Percentiles rank a stretch among this genome's conserved stretches.
Conservation (phyloP, 2,888 invertebrate genomes). For the Caenorhabditis sp. region DNA sequence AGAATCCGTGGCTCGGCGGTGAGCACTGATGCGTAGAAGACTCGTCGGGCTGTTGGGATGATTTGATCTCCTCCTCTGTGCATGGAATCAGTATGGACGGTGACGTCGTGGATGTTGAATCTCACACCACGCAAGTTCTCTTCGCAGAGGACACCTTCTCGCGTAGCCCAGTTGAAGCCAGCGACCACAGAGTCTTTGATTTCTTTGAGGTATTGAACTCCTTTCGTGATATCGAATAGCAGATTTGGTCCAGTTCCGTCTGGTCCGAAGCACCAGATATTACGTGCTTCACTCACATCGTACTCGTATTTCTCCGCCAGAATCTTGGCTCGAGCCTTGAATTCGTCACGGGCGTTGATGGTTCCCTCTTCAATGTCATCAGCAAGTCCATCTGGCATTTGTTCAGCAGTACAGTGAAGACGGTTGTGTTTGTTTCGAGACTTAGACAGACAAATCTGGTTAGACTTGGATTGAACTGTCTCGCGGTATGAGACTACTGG, state of each 20-base stretch:
- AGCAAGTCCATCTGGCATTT: slow-evolving; percentile 96
- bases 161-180: slow-evolving; percentile 92
- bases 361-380: slow-evolving; percentile 98
- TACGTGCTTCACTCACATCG: slow-evolving; percentile 95
- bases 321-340: slow-evolving; percentile 95
- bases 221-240: slow-evolving; percentile 98
- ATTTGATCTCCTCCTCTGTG: slow-evolving; percentile 90
- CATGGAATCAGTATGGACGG: slow-evolving; percentile 99
- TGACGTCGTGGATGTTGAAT: slow-evolving; percentile 99
- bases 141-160: slow-evolving; percentile 98
- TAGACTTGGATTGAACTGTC: slow-evolving; percentile 96
- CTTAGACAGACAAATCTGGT: slow-evolving; percentile 97
- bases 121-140: slow-evolving; percentile 96
- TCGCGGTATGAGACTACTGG: slow-evolving; percentile 98
- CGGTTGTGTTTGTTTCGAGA: slow-evolving; percentile 99
- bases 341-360: slow-evolving; percentile 96
- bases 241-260: slow-evolving; percentile 99
- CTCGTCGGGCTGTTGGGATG: slow-evolving; percentile 89
- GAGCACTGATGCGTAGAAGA: slow-evolving; percentile 95
- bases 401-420: slow-evolving; percentile 94
- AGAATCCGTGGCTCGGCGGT: slow-evolving; percentile 95
- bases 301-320: slow-evolving; percentile 96
- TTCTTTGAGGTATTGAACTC: slow-evolving; percentile 99
- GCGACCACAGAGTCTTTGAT: slow-evolving; percentile 91
- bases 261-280: slow-evolving; percentile 92